Evolutionary conservation across 2,113 vertebrate genomes (phyloP).

Genomic region (Misgurnus anguillicaudatus): DNA sequence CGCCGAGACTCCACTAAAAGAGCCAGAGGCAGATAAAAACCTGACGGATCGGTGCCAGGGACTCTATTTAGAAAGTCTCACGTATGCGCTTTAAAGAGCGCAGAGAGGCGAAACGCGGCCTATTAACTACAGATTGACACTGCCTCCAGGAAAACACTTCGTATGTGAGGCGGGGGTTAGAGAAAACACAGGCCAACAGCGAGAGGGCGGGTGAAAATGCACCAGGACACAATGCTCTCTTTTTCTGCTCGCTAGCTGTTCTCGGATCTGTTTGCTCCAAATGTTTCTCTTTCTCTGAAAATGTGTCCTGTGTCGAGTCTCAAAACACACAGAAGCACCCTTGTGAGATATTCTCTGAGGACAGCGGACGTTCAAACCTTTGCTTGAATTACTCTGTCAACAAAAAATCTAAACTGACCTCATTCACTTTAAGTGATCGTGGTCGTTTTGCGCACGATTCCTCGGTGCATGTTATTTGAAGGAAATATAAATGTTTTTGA

Average conservation of each 20-base stretch:
- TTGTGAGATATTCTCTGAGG: slow-evolving; percentile 21
- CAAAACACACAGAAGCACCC: slow-evolving; percentile 40
- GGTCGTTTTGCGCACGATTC: too few species aligned
- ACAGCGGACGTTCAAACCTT: slow-evolving; percentile 12
- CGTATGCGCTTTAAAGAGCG: slow-evolving; percentile 66
- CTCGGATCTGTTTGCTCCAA: slow-evolving; percentile 8
- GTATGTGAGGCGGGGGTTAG: slow-evolving; percentile 3
- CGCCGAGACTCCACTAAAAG: slow-evolving; percentile 62
- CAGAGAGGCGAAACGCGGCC: slow-evolving; percentile 45
- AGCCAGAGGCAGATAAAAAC: slow-evolving; percentile 64
- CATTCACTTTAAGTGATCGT: too few species aligned
- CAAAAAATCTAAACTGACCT: too few species aligned
- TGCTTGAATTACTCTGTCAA: too few species aligned
- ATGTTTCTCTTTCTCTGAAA: slow-evolving; percentile 41
- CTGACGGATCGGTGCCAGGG: slow-evolving; percentile 51
- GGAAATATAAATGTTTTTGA: too few species aligned
- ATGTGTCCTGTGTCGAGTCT: slow-evolving; percentile 16
- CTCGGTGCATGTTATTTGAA: too few species aligned
- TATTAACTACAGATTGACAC: slow-evolving; percentile 44
- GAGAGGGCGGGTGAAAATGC: not conserved
- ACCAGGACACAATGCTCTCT: slow-evolving; percentile 26
- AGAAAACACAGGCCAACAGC: slow-evolving; percentile 13
- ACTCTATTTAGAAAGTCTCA: slow-evolving; percentile 60
- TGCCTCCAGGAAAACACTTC: slow-evolving; percentile 40
- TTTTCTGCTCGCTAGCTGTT: not conserved